Evolutionary conservation across 2,888 invertebrate species (phyloP).

Genomic region (Agapostemon virescens): DNA sequence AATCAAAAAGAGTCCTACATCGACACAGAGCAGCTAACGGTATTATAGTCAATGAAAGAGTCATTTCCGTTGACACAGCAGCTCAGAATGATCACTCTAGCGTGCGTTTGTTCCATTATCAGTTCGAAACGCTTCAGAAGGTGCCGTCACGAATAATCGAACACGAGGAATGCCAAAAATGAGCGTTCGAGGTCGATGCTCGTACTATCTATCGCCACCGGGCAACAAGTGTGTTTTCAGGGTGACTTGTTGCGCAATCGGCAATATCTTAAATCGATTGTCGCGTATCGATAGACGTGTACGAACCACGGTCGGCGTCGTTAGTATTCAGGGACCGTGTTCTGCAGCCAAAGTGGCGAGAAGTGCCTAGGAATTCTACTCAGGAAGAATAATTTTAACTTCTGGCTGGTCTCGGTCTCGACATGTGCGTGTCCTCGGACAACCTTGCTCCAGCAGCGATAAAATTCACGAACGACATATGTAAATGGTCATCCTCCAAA

Average conservation of each 20-base stretch:
- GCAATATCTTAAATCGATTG: slow-evolving; percentile 60
- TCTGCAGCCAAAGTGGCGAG: slow-evolving; percentile 19
- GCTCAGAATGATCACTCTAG: neutral
- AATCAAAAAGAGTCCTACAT: neutral
- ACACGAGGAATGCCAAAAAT: slow-evolving; percentile 46
- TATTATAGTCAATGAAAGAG: neutral
- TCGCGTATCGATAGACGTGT: slow-evolving; percentile 56
- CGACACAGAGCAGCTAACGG: neutral
- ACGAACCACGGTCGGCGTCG: slow-evolving; percentile 32
- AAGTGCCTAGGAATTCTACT: slow-evolving; percentile 49
- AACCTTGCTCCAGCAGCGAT: slow-evolving; percentile 16
- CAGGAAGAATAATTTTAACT: slow-evolving; percentile 46
- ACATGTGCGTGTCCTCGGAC: neutral
- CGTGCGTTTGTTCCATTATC: slow-evolving; percentile 7
- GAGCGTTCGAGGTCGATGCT: slow-evolving; percentile 26
- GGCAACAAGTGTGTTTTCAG: slow-evolving; percentile 56
- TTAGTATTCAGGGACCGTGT: slow-evolving; percentile 57
- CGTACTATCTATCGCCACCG: neutral
- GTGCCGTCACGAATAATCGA: slow-evolving; percentile 33
- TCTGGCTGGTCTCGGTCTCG: neutral
- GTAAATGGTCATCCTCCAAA: neutral
- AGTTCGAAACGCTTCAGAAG: slow-evolving; percentile 12
- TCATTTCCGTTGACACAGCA: neutral
- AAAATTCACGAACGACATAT: neutral
- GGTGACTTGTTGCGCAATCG: slow-evolving; percentile 64